Conservation (phyloP, 2,888 invertebrate species). For the Chrysolina americana region DNA sequence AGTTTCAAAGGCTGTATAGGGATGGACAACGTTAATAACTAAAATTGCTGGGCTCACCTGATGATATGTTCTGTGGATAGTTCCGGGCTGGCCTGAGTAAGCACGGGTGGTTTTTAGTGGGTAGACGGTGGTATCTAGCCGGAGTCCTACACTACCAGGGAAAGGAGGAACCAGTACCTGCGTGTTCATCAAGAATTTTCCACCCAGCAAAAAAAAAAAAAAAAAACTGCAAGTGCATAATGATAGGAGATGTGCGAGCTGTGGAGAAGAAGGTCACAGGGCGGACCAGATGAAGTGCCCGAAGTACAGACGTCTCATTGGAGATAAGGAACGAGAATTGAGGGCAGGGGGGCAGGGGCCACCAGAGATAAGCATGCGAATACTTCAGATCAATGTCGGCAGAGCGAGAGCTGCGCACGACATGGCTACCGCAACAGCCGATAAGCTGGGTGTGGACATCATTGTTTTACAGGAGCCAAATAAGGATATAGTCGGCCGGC, state of each 20-base stretch:
- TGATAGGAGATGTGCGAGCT: not conserved
- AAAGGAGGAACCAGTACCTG: too few relatives aligned
- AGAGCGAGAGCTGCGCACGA: conserved; percentile 20
- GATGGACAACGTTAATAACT: too few relatives aligned
- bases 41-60: too few relatives aligned
- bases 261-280: not conserved
- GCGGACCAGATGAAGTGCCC: not conserved
- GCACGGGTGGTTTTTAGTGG: too few relatives aligned
- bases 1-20: too few relatives aligned
- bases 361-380: too few relatives aligned
- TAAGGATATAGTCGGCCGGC: not conserved
- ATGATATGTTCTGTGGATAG: too few relatives aligned
- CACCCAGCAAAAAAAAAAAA: too few relatives aligned
- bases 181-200: too few relatives aligned
- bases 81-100: too few relatives aligned
- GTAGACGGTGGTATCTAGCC: too few relatives aligned
- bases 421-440: not conserved
- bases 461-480: conserved; percentile 17
- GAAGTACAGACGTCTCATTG: not conserved
- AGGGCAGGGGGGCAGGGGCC: not conserved
- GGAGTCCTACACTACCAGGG: not conserved
- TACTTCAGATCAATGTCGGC: conserved; percentile 22
- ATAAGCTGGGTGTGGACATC: not conserved
- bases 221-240: too few relatives aligned
- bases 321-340: not conserved